Evolutionary conservation across 2,888 invertebrate species (phyloP).

Genomic region (Alcis repandata): DNA sequence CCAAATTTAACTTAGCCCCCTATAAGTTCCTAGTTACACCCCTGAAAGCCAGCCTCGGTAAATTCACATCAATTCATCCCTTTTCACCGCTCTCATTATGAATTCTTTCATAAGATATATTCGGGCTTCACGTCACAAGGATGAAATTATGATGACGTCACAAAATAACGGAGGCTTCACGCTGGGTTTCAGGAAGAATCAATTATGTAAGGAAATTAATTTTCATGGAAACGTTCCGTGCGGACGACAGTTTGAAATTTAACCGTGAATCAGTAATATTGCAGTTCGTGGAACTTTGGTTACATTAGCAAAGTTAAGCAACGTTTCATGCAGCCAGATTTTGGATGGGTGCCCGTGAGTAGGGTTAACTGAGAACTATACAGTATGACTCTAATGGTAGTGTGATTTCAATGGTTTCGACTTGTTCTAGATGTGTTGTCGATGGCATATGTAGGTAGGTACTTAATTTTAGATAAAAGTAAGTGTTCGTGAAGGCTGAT

Average conservation of each 20-base stretch:
- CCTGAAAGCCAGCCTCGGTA: constrained; percentile 52
- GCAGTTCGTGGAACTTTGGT: neutral
- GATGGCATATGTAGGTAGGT: too few relatives aligned
- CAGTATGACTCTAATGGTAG: too few relatives aligned
- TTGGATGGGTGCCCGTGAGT: too few relatives aligned
- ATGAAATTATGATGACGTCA: constrained; percentile 48
- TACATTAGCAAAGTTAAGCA: neutral
- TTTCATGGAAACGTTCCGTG: neutral
- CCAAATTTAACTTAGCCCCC: neutral
- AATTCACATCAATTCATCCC: constrained; percentile 81
- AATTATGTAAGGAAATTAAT: constrained; percentile 20
- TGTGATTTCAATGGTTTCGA: too few relatives aligned
- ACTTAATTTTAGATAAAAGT: too few relatives aligned
- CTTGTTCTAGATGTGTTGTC: too few relatives aligned
- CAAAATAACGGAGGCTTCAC: constrained; percentile 37
- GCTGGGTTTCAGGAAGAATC: constrained; percentile 15
- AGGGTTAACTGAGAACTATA: too few relatives aligned
- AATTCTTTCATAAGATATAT: constrained; percentile 80
- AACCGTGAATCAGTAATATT: neutral
- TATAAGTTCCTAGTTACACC: constrained; percentile 9
- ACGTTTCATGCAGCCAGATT: too few relatives aligned
- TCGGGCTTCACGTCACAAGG: constrained; percentile 47
- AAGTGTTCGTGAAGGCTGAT: too few relatives aligned
- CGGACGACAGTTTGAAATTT: neutral
- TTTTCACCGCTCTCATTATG: constrained; percentile 69